Conservation (phyloP, 2,888 invertebrate species). For the Eristalis tenax region DNA sequence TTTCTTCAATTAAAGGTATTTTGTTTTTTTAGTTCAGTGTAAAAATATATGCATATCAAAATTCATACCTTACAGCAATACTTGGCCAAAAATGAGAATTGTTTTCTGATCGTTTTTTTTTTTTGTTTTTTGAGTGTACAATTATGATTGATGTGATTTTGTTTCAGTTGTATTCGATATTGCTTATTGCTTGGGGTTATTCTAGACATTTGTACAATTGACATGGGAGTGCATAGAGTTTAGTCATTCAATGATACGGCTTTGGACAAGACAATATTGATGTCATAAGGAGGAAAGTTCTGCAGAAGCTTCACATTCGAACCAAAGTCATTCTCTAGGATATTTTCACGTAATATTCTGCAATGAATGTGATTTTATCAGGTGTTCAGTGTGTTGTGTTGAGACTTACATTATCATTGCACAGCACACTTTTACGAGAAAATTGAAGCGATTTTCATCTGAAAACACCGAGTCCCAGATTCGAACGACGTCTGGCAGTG, state of each 20-base stretch:
- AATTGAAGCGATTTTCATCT: constrained; percentile 93
- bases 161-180: constrained; percentile 43
- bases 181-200: constrained; percentile 36
- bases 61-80: constrained; percentile 45
- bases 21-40: constrained; percentile 44
- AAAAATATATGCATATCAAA: constrained; percentile 64
- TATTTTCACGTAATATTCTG: constrained; percentile 91
- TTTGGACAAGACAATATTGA: constrained; percentile 90
- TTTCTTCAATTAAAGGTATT: constrained; percentile 24
- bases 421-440: constrained; percentile 95
- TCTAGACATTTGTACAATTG: constrained; percentile 67
- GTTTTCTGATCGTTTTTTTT: neutral
- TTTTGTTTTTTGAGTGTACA: constrained; percentile 11
- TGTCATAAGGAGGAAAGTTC: constrained; percentile 94
- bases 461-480: constrained; percentile 99
- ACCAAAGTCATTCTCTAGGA: constrained; percentile 95
- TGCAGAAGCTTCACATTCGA: constrained; percentile 96
- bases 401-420: constrained; percentile 97
- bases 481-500: constrained; percentile 96
- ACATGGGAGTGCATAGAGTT: constrained; percentile 47
- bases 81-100: constrained; percentile 67
- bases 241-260: constrained; percentile 82
- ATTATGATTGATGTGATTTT: constrained; percentile 25
- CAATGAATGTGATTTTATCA: constrained; percentile 64
- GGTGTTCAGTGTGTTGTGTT: neutral